A percentile compares a stretch with the other conserved stretches of the same genome.
phyloP scores from a whole-genome alignment of 2,888 invertebrate species.

The Pollenia angustigena region DNA sequence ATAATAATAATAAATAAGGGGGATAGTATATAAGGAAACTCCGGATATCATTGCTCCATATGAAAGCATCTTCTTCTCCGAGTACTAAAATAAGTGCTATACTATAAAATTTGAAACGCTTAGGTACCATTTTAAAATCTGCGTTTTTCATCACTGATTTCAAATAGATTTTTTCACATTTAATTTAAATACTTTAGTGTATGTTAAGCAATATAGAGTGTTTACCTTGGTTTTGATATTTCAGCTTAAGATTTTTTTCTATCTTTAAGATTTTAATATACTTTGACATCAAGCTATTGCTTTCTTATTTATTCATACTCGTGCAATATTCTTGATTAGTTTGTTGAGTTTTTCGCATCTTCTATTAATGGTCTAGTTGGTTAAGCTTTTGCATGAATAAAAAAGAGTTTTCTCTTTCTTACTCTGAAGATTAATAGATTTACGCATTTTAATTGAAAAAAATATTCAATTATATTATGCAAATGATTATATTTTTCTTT shows the following conservation, averaged over 20 bases:
- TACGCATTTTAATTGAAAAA: slow-evolving; percentile 71
- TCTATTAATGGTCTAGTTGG: slow-evolving; percentile 41
- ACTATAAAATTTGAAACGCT: no score
- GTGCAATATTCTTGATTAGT: slow-evolving; percentile 64
- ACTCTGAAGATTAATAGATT: slow-evolving; percentile 71
- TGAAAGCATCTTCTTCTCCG: no score
- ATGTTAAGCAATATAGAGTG: slow-evolving; percentile 13
- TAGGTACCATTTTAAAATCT: no score
- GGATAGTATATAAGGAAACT: no score
- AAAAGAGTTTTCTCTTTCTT: slow-evolving; percentile 32
- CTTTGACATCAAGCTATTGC: slow-evolving; percentile 72
- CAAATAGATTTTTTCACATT: slow-evolving; percentile 16
- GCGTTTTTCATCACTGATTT: slow-evolving; percentile 3
- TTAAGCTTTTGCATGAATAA: slow-evolving; percentile 26
- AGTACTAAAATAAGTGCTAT: no score
- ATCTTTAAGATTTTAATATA: slow-evolving; percentile 65
- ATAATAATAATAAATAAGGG: no score
- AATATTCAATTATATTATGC: slow-evolving; percentile 70
- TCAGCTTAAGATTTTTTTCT: slow-evolving; percentile 6
- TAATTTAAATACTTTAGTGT: slow-evolving; percentile 42
- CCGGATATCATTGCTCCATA: no score
- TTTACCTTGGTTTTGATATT: slow-evolving; percentile 34
- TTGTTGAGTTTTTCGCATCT: slow-evolving; percentile 29
- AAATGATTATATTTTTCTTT: slow-evolving; percentile 35
- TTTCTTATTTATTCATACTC: slow-evolving; percentile 67